A percentile compares a stretch with the other conserved stretches of the same genome.
Conservation (phyloP, 2,888 invertebrate genomes). For the Drosophila austrosaltans region DNA sequence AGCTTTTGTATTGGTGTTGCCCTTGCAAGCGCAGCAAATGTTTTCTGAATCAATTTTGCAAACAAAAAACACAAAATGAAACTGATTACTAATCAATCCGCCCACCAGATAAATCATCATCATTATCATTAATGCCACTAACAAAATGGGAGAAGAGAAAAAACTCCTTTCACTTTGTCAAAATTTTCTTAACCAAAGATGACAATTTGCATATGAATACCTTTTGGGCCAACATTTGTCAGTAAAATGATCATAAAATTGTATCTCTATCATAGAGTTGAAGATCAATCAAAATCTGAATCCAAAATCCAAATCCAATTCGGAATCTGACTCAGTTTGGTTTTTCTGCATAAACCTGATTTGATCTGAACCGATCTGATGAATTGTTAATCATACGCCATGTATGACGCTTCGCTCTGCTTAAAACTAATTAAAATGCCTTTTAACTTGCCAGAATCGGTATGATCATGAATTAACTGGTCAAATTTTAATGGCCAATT, state of each 20-base stretch:
- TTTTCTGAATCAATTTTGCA: conserved; percentile 16
- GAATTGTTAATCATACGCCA: conserved; percentile 62
- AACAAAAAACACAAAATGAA: conserved; percentile 33
- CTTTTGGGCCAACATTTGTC: conserved; percentile 26
- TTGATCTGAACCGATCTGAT: not conserved
- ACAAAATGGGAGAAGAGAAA: not conserved
- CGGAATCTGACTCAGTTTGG: conserved; percentile 43
- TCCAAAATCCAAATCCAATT: conserved; percentile 38
- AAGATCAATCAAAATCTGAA: conserved; percentile 45
- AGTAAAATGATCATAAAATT: conserved; percentile 39
- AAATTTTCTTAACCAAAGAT: conserved; percentile 36
- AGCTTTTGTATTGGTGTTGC: conserved; percentile 47
- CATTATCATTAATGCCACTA: not conserved
- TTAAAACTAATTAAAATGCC: conserved; percentile 72
- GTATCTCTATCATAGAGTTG: conserved; percentile 25
- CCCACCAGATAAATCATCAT: conserved; percentile 30
- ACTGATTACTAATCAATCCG: conserved; percentile 48
- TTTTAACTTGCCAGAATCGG: conserved; percentile 70
- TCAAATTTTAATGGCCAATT: conserved; percentile 65
- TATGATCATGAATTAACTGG: conserved; percentile 77
- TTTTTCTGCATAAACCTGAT: conserved; percentile 38
- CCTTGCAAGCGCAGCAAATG: conserved; percentile 60
- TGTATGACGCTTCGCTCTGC: conserved; percentile 56
- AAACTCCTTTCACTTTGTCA: conserved; percentile 46
- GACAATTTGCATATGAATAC: conserved; percentile 57